These are phyloP conservation scores for Ochropacha duplaris DNA, from an alignment of 2,888 invertebrate genomes.

Conservation along the genomic window DNA sequence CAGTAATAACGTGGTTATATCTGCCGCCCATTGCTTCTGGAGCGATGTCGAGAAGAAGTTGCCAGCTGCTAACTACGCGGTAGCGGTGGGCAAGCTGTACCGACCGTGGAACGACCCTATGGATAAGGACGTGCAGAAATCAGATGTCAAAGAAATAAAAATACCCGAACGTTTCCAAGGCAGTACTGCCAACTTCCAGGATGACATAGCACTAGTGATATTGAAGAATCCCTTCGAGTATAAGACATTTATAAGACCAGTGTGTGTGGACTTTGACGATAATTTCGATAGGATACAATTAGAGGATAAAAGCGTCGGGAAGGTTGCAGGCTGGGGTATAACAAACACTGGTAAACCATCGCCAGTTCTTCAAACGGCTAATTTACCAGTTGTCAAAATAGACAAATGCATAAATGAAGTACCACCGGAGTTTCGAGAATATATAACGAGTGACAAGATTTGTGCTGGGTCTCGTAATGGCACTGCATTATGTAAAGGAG, in stretches of 20 bases:
- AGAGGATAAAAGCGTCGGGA: slow-evolving; percentile 1
- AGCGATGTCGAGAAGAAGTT: slow-evolving; percentile 29
- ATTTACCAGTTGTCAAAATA: slow-evolving; percentile 42
- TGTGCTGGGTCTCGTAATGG: slow-evolving; percentile 52
- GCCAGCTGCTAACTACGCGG: slow-evolving; percentile 45
- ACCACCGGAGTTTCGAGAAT: slow-evolving; percentile 38
- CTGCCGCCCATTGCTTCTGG: slow-evolving; percentile 73
- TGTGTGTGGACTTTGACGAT: slow-evolving; percentile 71
- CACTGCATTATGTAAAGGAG: slow-evolving; percentile 63
- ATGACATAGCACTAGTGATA: slow-evolving; percentile 80
- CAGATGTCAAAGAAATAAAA: slow-evolving; percentile 60
- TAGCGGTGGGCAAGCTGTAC: slow-evolving; percentile 62
- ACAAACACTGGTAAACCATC: slow-evolving; percentile 38
- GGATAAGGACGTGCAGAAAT: slow-evolving; percentile 47
- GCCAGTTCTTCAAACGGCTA: slow-evolving; percentile 38
- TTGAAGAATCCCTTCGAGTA: slow-evolving; percentile 61
- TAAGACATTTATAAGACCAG: slow-evolving; percentile 68
- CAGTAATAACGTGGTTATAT: slow-evolving; percentile 47
- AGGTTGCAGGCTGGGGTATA: slow-evolving; percentile 55
- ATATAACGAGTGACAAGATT: slow-evolving; percentile 53
- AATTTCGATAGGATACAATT: slow-evolving; percentile 46
- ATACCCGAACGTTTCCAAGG: slow-evolving; percentile 75
- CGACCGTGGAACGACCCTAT: slow-evolving; percentile 47
- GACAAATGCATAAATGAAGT: slow-evolving; percentile 32
- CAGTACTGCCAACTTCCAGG: slow-evolving; percentile 75